Base-by-base conservation (phyloP, 2,888 invertebrate genomes). In the Petrolisthes cinctipes region DNA sequence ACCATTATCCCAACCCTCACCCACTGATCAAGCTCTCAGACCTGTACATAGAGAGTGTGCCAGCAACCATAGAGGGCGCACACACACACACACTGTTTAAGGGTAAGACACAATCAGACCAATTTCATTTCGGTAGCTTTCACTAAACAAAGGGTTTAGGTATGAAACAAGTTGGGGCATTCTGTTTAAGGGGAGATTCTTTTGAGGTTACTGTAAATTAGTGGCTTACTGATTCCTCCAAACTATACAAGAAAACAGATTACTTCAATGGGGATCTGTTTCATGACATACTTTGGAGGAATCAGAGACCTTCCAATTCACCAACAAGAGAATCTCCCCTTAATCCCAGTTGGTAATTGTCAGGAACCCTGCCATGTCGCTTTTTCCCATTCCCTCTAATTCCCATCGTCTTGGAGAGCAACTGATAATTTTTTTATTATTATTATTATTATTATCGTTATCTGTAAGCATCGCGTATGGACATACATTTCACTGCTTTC, bases 111-210 rank as follows among this genome's bases (percentile, higher is more conserved):
- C 71, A 71, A n/a, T 71, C 20, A n/a, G 71, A 71, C 71, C 71
- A 71, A 71, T 11, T 61, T 61, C 61, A 37, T 37, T 37, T 61
- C 61, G 71, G 71, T 71, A 71, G 71, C 71, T 71, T 71, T 71
- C 71, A 20, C 37, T 71, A 71, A 71, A 71, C 61, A 61, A 61
- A 71, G 17, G 71, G n/a, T 71, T 71, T 71, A 71, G 71, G 71
- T 71, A n/a, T 11, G 71, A 71, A 20, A n/a, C 71, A 1, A n/a
- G 37, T 61, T 71, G 71, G 71, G 71, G 71, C 71, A 17, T n/a
- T 37, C 37, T 37, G 37, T 37, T 37, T 37, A 37, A 37, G 37
- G 37, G 37, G 37, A 37, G 37, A 37, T 37, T 37, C 37, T 37
- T 37, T 37, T 37, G 37, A 37, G 37, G 37, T 37, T 37, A 37